Evolutionary conservation across 2,113 vertebrate genomes (phyloP), one percentile per base, ranked within the genome.

Genomic region (Chroicocephalus ridibundus): DNA sequence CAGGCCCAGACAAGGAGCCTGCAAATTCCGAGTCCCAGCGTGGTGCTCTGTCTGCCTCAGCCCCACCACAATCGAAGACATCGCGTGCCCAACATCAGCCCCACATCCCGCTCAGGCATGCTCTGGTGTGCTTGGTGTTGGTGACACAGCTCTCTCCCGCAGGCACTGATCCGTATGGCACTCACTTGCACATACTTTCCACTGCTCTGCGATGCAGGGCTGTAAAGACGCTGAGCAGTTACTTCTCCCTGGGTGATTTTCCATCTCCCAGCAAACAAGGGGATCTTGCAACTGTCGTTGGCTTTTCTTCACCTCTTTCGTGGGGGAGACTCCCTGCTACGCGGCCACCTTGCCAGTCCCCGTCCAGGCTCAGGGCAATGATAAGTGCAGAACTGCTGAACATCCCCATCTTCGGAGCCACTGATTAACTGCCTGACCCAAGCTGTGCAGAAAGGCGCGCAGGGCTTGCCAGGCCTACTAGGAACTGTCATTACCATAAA

Each of bases 1-100:
- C 70, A 49, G 40, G n/a, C 29, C 34, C 21, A 5, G 84, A 27
- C 22, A 58, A 34, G 65, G 64, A 57, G 20, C 26, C 65, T 27
- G 27, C 17, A 19, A 14, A 5, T 65, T 22, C 46, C 65, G 16
- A 20, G 29, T 32, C 62, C 82, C 69, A 65, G 38, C 15, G 0
- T 11, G 16, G 34, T 44, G 61, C 69, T 47, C 16, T 12, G 17
- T 3, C 75, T 55, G 69, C 75, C 42, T 7, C 19, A 70, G 34
- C 13, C 40, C 31, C 29, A 31, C 17, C 8, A 0, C 61, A 25
- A 10, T 18, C 3, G 0, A 46, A 31, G n/a, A 38, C 11, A 25
- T 38, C 2, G 1, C 6, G 0, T 7, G 31, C 44, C 17, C 44
- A 40, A 5, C 17, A 14, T 19, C 25, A 54, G 57, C 24, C 10